Evolutionary conservation across 2,113 vertebrate species (phyloP).

Genomic region (Gasterosteus aculeatus): DNA sequence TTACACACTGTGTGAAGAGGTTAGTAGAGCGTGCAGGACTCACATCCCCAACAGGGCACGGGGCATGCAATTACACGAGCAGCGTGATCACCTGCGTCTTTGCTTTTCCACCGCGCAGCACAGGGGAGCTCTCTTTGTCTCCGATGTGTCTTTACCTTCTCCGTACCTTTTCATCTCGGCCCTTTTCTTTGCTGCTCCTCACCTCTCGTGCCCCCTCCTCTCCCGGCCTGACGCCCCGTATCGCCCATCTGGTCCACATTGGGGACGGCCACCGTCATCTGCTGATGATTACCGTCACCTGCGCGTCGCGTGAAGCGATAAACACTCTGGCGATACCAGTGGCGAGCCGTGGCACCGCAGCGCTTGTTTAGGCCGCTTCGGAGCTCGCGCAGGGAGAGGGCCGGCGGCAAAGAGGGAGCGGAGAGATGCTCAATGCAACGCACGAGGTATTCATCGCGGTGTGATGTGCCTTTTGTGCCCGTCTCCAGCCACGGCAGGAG

Average conservation of each 20-base stretch:
- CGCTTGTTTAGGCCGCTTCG: conserved; percentile 64
- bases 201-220: conserved; percentile 32
- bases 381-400: not conserved
- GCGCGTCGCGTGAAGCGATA: conserved; percentile 79
- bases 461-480: conserved; percentile 33
- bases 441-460: conserved; percentile 27
- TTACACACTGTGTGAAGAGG: conserved; percentile 51
- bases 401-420: conserved; percentile 1
- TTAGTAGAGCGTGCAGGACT: conserved; percentile 64
- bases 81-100: conserved; percentile 28
- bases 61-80: conserved; percentile 40
- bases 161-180: conserved; percentile 40
- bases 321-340: conserved; percentile 78
- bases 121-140: conserved; percentile 7
- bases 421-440: conserved; percentile 16
- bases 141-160: conserved; percentile 40
- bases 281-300: conserved; percentile 94
- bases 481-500: conserved; percentile 19
- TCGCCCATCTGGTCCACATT: conserved; percentile 88
- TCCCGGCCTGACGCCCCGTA: conserved; percentile 83
- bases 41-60: conserved; percentile 38
- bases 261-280: conserved; percentile 87
- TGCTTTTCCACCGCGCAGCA: conserved; percentile 23
- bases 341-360: conserved; percentile 51
- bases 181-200: conserved; percentile 54